These are phyloP conservation scores for Rhagonycha lutea DNA, from an alignment of 2,888 invertebrate species.

Conservation along the genomic window DNA sequence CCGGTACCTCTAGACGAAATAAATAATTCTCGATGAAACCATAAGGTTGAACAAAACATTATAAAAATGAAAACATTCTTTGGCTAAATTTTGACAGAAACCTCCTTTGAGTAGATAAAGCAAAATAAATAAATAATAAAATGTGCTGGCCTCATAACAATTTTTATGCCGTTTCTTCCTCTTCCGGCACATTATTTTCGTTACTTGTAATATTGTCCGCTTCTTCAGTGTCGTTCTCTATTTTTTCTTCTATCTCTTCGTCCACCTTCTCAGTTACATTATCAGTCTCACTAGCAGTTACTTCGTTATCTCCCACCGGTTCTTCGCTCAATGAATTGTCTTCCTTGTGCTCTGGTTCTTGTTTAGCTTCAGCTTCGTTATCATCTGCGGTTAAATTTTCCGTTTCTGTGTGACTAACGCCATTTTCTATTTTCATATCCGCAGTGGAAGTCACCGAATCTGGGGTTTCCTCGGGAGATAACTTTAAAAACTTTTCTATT, in stretches of 20 bases:
- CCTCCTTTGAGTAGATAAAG: neutral
- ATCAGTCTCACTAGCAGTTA: conserved; percentile 27
- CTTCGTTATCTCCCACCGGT: conserved; percentile 37
- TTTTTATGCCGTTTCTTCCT: neutral
- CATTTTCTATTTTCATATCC: conserved; percentile 52
- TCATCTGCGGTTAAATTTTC: neutral
- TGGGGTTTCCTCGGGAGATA: conserved; percentile 59
- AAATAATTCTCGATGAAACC: conserved; percentile 11
- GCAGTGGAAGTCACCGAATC: conserved; percentile 58
- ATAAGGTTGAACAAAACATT: conserved; percentile 5
- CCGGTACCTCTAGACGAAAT: conserved; percentile 8
- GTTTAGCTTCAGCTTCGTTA: conserved; percentile 23
- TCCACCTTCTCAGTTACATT: conserved; percentile 32
- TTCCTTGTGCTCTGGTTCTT: conserved; percentile 27
- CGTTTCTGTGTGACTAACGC: conserved; percentile 35
- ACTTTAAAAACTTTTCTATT: conserved; percentile 84
- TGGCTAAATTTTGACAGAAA: conserved; percentile 20
- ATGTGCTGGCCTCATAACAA: neutral
- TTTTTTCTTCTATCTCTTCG: conserved; percentile 28
- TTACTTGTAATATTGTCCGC: conserved; percentile 17
- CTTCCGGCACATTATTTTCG: conserved; percentile 14
- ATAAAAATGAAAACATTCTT: conserved; percentile 7
- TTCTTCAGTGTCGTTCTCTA: conserved; percentile 11
- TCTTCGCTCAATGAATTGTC: conserved; percentile 25
- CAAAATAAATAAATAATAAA: neutral